Percentiles rank a stretch among this genome's conserved stretches.
Conservation (phyloP, 2,797 vertebrate genomes). For the Spinus olivaceus region DNA sequence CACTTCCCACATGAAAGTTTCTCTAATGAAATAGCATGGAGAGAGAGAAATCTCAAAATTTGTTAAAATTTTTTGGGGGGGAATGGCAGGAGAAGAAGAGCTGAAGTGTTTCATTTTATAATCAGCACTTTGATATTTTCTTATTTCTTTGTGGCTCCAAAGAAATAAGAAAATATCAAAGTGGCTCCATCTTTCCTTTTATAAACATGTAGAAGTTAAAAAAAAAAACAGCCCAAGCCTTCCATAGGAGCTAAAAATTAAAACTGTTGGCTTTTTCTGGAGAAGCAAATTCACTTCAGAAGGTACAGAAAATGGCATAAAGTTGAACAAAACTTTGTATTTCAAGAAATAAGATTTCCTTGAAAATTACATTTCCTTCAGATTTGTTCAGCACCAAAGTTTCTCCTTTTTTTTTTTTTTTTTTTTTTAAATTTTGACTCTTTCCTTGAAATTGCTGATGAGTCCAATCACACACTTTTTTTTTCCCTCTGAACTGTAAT, state of each 20-base stretch:
- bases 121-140: slow-evolving; percentile 9
- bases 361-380: background rate
- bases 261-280: slow-evolving; percentile 10
- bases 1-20: background rate
- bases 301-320: background rate
- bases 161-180: too few relatives aligned
- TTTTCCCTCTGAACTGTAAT: background rate
- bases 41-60: background rate
- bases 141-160: background rate
- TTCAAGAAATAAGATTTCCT: slow-evolving; percentile 16
- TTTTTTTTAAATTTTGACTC: background rate
- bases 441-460: background rate
- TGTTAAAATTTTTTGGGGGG: background rate
- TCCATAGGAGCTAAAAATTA: slow-evolving; percentile 36
- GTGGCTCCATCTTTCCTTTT: background rate
- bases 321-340: background rate
- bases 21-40: background rate
- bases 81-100: background rate
- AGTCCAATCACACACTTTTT: background rate
- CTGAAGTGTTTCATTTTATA: background rate
- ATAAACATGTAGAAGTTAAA: background rate
- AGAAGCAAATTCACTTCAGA: background rate
- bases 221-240: background rate
- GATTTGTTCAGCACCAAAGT: background rate
- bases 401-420: background rate